Conservation (phyloP, 2,888 invertebrate species). For the Agriopis leucophaearia region DNA sequence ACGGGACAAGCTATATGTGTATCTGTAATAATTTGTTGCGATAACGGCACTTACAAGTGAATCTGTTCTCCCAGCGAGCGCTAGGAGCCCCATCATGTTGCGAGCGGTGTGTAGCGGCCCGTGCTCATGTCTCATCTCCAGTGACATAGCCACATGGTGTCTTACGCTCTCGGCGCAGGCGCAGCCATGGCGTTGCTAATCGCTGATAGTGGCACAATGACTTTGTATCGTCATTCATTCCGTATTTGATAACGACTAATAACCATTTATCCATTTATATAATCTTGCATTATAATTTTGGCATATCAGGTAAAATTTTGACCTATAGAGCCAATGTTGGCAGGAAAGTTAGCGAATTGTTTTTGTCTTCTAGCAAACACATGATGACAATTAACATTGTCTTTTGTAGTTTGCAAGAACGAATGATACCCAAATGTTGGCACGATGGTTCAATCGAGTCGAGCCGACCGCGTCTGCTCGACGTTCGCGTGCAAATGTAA, state of each 20-base stretch:
- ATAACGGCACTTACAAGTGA: conserved; percentile 1
- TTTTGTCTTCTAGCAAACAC: not conserved
- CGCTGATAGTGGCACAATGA: conserved; percentile 2
- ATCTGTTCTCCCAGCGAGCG: not conserved
- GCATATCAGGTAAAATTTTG: not conserved
- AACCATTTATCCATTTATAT: no score
- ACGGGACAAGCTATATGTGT: not conserved
- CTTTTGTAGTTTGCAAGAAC: not conserved
- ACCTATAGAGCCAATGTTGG: not conserved
- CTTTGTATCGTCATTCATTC: not conserved
- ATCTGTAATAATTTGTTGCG: conserved; percentile 2
- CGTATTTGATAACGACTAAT: not conserved
- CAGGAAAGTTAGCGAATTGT: not conserved
- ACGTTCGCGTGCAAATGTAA: not conserved
- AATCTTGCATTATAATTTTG: conserved; percentile 5
- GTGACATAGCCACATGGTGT: not conserved
- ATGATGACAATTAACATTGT: not conserved
- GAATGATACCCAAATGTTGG: not conserved
- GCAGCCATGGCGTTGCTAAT: conserved; percentile 9
- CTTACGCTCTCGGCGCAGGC: conserved; percentile 8
- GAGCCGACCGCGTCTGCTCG: not conserved
- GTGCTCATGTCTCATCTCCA: not conserved
- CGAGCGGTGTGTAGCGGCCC: conserved; percentile 1
- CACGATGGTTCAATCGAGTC: not conserved
- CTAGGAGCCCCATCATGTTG: conserved; percentile 4